Evolutionary conservation across 2,113 vertebrate species (phyloP), one percentile per base, ranked within the genome.

Genomic region (Phalacrocorax aristotelis): DNA sequence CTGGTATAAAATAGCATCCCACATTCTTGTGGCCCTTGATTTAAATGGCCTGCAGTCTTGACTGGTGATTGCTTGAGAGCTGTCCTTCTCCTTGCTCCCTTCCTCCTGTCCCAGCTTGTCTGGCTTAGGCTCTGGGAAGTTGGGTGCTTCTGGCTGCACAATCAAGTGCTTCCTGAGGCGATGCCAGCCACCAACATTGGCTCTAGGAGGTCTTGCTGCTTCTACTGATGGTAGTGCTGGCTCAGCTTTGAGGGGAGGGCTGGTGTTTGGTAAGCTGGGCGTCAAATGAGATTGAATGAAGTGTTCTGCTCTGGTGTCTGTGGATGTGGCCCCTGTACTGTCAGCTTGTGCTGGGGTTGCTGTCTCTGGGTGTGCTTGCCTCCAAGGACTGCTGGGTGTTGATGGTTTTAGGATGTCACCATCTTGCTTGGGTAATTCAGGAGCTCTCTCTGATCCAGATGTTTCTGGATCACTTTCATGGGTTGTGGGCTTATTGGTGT

Each of bases 1-100:
- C 57, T 99, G 99, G 88, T 99, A 99, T 40, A 99, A 98, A 64
- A 99, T 98, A 3, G 99, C 99, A 8, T 99, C 99, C 99, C 99
- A 99, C 98, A 99, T 99, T 75, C 98, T 99, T 30, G 97, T 96
- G 14, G 98, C 98, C 60, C 97, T 98, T 4, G 98, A 98, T 96
- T 80, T 97, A 94, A 79, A 97, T 49, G 11, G 64, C 61, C 2
- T 89, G 34, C 20, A 80, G 75, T 98, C 98, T 90, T 98, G 95
- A 72, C 87, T 78, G 38, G 6, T 18, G 19, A 21, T 6, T 2
- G 38, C 21, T 14, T 65, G 94, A 22, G 69, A 15, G 7, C 25
- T 11, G 6, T 44, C 78, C 57, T 87, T 70, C 30, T 52, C 95
- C 42, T 89, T 83, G 88, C 64, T 80, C 7, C 42, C 48, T 17